Percentiles rank a stretch among this genome's conserved stretches.
Evolutionary conservation across 2,113 vertebrate species (phyloP).

Genomic region (Petroica traversi): DNA sequence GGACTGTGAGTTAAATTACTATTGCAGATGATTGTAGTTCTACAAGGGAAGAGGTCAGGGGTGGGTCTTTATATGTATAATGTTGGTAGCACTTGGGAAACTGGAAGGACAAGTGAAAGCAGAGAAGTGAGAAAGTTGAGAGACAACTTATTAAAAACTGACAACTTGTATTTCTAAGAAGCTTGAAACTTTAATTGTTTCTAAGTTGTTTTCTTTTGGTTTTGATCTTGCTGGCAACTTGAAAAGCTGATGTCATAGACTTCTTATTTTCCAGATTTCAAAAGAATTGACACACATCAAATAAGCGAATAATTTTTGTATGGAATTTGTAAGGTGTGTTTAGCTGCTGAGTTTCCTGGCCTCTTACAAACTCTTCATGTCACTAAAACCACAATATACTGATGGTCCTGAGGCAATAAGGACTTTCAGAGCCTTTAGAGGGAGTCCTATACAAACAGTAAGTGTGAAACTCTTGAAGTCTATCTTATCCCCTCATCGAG

Average conservation of each 20-base stretch:
- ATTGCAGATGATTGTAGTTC: neutral
- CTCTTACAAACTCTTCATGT: neutral
- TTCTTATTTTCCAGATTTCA: neutral
- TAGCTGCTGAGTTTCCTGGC: neutral
- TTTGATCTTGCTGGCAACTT: neutral
- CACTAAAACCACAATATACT: neutral
- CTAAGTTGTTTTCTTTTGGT: neutral
- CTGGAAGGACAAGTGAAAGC: neutral
- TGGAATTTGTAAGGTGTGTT: neutral
- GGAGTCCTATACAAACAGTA: neutral
- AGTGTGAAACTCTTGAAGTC: neutral
- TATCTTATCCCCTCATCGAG: slow-evolving; percentile 40
- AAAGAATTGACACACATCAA: neutral
- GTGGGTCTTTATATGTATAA: neutral
- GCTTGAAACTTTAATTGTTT: neutral
- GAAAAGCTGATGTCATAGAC: neutral
- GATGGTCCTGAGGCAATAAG: neutral
- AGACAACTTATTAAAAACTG: neutral
- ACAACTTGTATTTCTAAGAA: neutral
- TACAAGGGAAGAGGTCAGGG: neutral
- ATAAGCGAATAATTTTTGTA: neutral
- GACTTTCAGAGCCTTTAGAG: slow-evolving; percentile 19
- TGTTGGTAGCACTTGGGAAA: neutral
- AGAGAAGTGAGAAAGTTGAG: neutral
- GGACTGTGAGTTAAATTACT: neutral